phyloP scores from a whole-genome alignment of 2,888 invertebrate genomes.

The Chaitophorus viminalis region DNA sequence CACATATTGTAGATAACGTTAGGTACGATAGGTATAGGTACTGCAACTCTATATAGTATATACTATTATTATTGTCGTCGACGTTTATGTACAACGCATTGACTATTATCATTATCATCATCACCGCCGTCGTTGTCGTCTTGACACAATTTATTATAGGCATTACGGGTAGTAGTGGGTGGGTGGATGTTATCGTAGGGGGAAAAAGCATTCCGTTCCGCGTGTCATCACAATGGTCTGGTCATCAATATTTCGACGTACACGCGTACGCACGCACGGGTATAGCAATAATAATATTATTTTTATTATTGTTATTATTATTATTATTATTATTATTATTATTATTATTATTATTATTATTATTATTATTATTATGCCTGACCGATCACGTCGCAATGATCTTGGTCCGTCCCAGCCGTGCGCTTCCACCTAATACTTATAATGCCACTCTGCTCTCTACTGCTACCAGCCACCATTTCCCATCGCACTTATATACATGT shows the following conservation, averaged over 20 bases:
- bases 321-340: conserved; percentile 10
- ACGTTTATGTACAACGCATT: no score
- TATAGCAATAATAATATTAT: conserved; percentile 12
- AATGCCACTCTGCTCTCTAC: background rate
- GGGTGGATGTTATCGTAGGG: background rate
- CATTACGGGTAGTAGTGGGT: background rate
- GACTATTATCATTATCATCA: no score
- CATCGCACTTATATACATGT: background rate
- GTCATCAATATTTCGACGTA: conserved; percentile 25
- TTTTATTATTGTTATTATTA: background rate
- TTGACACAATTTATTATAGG: conserved; percentile 35
- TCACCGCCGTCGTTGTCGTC: background rate
- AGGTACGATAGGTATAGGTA: no score
- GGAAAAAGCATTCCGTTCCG: conserved; percentile 55
- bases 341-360: conserved; percentile 1
- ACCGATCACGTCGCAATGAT: conserved; percentile 49
- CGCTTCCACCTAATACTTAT: no score
- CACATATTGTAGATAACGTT: no score
- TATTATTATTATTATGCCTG: background rate
- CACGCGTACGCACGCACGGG: background rate
- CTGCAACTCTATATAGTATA: no score
- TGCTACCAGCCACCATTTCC: background rate
- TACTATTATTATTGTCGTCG: no score
- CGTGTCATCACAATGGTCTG: conserved; percentile 49
- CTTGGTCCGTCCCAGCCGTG: background rate